Evolutionary conservation across 2,113 vertebrate species (phyloP).

Genomic region (Heliornis fulica): DNA sequence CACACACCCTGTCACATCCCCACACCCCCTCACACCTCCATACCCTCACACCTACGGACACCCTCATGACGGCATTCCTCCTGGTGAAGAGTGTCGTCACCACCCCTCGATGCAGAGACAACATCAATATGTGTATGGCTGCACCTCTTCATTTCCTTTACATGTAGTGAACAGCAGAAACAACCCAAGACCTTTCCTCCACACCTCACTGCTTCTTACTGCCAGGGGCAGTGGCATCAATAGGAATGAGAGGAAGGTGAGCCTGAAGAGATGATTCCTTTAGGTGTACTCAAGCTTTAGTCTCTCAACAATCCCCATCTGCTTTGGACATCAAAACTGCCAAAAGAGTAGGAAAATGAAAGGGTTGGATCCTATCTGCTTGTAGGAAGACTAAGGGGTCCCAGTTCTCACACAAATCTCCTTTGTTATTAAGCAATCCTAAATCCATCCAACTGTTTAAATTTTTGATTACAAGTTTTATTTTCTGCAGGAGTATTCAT

Average conservation of each 20-base stretch:
- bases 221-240: rapidly evolving
- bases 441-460: background rate
- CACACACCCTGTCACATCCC: background rate
- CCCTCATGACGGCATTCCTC: background rate
- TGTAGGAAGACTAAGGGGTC: background rate
- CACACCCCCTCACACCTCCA: too few species aligned
- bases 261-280: background rate
- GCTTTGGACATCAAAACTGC: background rate
- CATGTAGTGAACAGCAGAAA: rapidly evolving
- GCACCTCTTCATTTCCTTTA: rapidly evolving
- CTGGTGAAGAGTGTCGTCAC: background rate
- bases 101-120: rapidly evolving
- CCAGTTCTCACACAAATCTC: background rate
- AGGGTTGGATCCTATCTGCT: background rate
- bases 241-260: background rate
- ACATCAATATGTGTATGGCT: rapidly evolving
- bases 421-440: background rate
- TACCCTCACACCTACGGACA: too few species aligned
- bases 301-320: background rate
- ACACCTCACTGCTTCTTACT: background rate
- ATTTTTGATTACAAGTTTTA: background rate
- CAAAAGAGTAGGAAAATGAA: too few species aligned
- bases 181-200: too few species aligned
- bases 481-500: background rate
- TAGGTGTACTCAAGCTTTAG: background rate